Evolutionary conservation across 2,888 invertebrate genomes (phyloP).

Genomic region (Eupithecia inturbata): DNA sequence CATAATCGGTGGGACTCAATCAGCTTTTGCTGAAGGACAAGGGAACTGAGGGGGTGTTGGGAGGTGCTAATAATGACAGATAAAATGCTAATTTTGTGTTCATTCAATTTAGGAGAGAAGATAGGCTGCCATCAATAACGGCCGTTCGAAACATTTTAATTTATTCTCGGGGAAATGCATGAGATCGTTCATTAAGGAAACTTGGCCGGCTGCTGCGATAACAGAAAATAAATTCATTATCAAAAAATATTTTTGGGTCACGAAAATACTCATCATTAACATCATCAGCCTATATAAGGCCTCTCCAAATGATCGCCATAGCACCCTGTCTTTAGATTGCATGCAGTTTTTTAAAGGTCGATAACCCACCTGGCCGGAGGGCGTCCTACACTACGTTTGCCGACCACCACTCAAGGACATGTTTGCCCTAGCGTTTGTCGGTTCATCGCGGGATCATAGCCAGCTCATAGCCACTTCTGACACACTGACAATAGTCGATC

Average conservation of each 20-base stretch:
- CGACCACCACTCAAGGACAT: background rate
- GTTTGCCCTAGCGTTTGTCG: background rate
- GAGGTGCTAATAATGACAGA: slow-evolving; percentile 77
- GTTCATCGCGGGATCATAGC: background rate
- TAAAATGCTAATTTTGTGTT: slow-evolving; percentile 84
- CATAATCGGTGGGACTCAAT: slow-evolving; percentile 83
- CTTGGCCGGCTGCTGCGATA: slow-evolving; percentile 34
- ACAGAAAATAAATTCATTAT: background rate
- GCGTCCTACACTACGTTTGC: too few relatives aligned
- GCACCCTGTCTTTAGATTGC: background rate
- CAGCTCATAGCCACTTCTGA: background rate
- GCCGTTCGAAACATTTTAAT: slow-evolving; percentile 45
- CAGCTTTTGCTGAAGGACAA: slow-evolving; percentile 74
- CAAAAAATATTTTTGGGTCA: background rate
- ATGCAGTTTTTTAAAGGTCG: background rate
- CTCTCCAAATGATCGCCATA: background rate
- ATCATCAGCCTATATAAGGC: background rate
- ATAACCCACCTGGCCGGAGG: background rate
- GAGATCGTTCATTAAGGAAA: slow-evolving; percentile 44
- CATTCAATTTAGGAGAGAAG: slow-evolving; percentile 77
- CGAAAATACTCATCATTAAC: background rate
- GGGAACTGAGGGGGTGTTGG: slow-evolving; percentile 44
- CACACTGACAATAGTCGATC: background rate
- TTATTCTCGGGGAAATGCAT: slow-evolving; percentile 45
- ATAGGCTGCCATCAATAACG: slow-evolving; percentile 57